These are phyloP conservation scores for Therioaphis trifolii DNA, from an alignment of 2,888 invertebrate species.

Conservation along the genomic window DNA sequence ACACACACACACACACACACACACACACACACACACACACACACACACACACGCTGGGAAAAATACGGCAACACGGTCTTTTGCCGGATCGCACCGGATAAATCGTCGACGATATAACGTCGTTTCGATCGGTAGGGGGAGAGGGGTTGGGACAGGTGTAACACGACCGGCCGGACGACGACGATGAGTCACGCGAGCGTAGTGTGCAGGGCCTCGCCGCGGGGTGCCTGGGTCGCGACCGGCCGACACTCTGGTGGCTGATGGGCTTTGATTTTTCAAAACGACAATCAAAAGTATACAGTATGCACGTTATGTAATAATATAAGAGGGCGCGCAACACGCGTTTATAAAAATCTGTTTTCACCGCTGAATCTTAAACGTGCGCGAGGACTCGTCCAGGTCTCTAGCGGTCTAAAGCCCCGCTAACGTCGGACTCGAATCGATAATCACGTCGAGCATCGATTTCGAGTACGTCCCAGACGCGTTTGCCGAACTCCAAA, in stretches of 20 bases:
- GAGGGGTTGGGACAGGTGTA: background rate
- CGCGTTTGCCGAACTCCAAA: too few species aligned
- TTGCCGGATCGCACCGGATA: background rate
- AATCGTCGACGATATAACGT: slow-evolving; percentile 3
- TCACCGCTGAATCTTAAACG: too few species aligned
- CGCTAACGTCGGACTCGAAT: too few species aligned
- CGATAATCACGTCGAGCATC: too few species aligned
- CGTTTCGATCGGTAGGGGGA: background rate
- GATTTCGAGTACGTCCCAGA: too few species aligned
- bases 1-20: background rate
- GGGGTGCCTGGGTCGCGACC: background rate
- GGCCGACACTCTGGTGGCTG: slow-evolving; percentile 22
- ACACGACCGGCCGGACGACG: background rate
- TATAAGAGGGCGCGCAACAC: too few species aligned
- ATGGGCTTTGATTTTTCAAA: slow-evolving; percentile 42
- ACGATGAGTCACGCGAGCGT: background rate
- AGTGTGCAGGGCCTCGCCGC: background rate
- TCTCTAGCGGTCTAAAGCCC: too few species aligned
- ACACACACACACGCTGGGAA: background rate
- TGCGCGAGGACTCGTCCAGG: too few species aligned
- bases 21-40: background rate
- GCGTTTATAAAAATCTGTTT: too few species aligned
- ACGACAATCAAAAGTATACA: background rate
- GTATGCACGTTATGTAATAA: too few species aligned
- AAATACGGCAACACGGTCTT: background rate